These are phyloP conservation scores for Anolis sagrei DNA, from an alignment of 2,113 vertebrate species.

Conservation along the genomic window DNA sequence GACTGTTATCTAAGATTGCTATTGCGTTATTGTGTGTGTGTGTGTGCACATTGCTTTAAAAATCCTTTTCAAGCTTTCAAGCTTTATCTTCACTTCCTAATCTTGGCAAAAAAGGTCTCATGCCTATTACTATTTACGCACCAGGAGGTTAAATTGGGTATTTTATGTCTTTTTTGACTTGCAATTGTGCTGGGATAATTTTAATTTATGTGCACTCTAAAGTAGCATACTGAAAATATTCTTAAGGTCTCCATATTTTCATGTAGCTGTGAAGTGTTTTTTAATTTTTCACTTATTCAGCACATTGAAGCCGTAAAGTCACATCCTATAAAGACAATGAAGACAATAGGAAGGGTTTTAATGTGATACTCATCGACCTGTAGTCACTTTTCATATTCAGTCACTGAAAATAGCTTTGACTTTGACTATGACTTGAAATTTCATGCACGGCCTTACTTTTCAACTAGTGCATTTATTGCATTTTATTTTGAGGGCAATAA, in stretches of 20 bases:
- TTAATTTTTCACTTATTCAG: constrained; percentile 15
- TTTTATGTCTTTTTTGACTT: constrained; percentile 10
- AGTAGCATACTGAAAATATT: background rate
- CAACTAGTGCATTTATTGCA: background rate
- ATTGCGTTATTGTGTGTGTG: background rate
- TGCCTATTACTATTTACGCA: constrained; percentile 7
- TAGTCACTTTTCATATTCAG: constrained; percentile 37
- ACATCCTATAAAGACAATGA: constrained; percentile 23
- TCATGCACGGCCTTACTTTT: background rate
- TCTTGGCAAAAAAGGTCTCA: constrained; percentile 10
- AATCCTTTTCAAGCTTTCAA: background rate
- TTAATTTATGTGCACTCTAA: constrained; percentile 18
- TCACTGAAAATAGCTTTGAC: constrained; percentile 50
- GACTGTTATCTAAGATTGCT: constrained; percentile 9
- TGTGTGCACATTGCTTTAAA: background rate
- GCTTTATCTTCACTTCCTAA: background rate
- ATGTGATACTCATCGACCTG: constrained; percentile 30
- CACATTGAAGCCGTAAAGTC: constrained; percentile 12
- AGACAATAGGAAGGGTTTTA: constrained; percentile 33
- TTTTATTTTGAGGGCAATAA: background rate
- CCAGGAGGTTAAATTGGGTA: constrained; percentile 5
- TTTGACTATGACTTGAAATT: constrained; percentile 27
- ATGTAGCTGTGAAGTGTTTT: background rate
- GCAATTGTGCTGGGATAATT: background rate
- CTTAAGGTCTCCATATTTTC: background rate